Conservation (phyloP, 2,888 invertebrate genomes). For the Lottia gigantea region DNA sequence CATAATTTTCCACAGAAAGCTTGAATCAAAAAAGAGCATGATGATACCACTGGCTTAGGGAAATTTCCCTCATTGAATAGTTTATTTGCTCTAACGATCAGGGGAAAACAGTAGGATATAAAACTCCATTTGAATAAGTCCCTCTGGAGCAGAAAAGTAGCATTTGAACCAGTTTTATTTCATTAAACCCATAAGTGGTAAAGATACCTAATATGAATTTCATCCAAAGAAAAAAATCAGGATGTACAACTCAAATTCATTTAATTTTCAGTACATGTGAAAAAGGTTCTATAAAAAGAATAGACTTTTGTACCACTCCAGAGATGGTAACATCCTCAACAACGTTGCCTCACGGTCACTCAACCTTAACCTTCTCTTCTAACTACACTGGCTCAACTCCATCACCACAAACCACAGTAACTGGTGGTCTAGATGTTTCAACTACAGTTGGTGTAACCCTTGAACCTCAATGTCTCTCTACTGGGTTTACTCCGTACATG, state of each 20-base stretch:
- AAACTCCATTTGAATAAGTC: too few relatives aligned
- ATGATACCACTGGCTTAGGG: too few relatives aligned
- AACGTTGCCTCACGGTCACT: constrained; percentile 14
- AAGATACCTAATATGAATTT: too few relatives aligned
- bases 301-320: constrained; percentile 54
- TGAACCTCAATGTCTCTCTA: constrained; percentile 71
- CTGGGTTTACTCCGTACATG: constrained; percentile 86
- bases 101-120: too few relatives aligned
- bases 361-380: neutral
- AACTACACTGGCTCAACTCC: constrained; percentile 19
- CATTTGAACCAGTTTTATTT: too few relatives aligned
- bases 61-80: too few relatives aligned
- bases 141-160: too few relatives aligned
- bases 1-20: too few relatives aligned
- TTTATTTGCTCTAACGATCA: too few relatives aligned
- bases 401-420: constrained; percentile 22
- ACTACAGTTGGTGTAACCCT: constrained; percentile 18
- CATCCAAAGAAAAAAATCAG: too few relatives aligned
- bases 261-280: constrained; percentile 58
- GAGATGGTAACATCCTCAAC: constrained; percentile 39
- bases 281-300: constrained; percentile 54
- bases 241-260: neutral
- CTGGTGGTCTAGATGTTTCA: neutral
- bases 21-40: too few relatives aligned
- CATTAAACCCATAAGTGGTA: too few relatives aligned